Conservation (phyloP, 2,797 vertebrate species). For the Xiphorhynchus erythropygius region DNA sequence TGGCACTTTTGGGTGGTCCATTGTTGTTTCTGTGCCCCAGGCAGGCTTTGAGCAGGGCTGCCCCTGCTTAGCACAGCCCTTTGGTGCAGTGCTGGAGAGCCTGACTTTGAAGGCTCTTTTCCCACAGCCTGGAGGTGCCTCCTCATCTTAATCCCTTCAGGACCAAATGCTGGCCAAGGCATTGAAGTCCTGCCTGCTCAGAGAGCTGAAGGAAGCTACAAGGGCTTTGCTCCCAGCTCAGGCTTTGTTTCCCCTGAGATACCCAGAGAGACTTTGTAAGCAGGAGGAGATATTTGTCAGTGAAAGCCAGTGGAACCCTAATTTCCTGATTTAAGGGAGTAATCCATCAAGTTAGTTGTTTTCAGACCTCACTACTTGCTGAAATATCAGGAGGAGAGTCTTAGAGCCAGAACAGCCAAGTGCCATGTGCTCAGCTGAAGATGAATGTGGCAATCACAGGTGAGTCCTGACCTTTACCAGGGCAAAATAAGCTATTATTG, state of each 20-base stretch:
- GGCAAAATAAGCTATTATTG: not conserved
- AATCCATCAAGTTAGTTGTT: conserved; percentile 7
- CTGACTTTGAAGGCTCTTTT: not conserved
- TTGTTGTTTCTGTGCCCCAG: not conserved
- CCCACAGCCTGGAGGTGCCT: not conserved
- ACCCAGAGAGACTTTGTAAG: not conserved
- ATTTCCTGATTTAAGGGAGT: not conserved
- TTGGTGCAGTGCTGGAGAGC: not conserved
- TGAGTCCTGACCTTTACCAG: not conserved
- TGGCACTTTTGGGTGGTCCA: not conserved
- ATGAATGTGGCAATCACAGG: conserved; percentile 15
- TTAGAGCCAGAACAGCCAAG: not conserved
- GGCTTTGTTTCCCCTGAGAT: not conserved
- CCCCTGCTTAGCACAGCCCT: not conserved
- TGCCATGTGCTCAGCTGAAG: not conserved
- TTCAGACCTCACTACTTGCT: not conserved
- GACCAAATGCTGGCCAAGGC: not conserved
- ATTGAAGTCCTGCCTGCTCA: not conserved
- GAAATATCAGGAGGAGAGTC: not conserved
- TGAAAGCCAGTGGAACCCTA: not conserved
- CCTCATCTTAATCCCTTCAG: not conserved
- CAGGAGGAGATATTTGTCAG: not conserved
- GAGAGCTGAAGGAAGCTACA: not conserved
- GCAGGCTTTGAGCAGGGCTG: not conserved
- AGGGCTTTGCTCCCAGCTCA: not conserved